Evolutionary conservation across 1,140 invertebrate species (phyloP).

Genomic region (Drosophila pruinosa): DNA sequence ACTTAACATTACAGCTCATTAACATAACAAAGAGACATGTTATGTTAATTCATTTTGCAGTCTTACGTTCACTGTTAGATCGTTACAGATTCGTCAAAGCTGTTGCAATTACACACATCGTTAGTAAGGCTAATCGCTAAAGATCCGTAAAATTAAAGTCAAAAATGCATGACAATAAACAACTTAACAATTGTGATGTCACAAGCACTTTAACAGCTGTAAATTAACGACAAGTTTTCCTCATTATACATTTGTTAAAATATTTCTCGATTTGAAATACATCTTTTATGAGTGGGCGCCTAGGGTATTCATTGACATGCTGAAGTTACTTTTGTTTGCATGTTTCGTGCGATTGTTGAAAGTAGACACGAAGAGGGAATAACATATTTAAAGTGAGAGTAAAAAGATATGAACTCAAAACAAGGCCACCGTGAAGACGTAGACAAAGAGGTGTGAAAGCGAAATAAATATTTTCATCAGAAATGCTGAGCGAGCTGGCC

Average conservation of each 20-base stretch:
- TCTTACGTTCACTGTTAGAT: not conserved
- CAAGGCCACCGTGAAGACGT: not conserved
- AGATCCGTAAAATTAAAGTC: too few species aligned
- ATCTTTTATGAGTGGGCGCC: not conserved
- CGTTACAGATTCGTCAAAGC: not conserved
- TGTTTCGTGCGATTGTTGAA: not conserved
- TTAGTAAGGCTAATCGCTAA: too few species aligned
- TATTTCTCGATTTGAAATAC: too few species aligned
- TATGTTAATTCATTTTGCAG: not conserved
- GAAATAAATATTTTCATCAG: conserved; percentile 17
- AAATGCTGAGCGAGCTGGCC: not conserved
- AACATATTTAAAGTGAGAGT: conserved; percentile 6
- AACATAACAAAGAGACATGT: not conserved
- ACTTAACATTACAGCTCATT: not conserved
- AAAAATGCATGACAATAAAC: not conserved
- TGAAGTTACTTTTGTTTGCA: conserved; percentile 1
- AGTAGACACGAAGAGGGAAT: not conserved
- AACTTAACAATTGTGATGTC: too few species aligned
- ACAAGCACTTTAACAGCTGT: not conserved
- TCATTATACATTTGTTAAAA: not conserved
- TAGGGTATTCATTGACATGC: not conserved
- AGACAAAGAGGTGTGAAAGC: conserved; percentile 15
- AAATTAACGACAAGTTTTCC: not conserved
- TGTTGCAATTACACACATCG: not conserved
- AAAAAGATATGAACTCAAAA: conserved; percentile 6